These are phyloP conservation scores for Hemicentrotus pulcherrimus DNA, from an alignment of 35 echinoderm and acorn worm species.

Conservation along the genomic window DNA sequence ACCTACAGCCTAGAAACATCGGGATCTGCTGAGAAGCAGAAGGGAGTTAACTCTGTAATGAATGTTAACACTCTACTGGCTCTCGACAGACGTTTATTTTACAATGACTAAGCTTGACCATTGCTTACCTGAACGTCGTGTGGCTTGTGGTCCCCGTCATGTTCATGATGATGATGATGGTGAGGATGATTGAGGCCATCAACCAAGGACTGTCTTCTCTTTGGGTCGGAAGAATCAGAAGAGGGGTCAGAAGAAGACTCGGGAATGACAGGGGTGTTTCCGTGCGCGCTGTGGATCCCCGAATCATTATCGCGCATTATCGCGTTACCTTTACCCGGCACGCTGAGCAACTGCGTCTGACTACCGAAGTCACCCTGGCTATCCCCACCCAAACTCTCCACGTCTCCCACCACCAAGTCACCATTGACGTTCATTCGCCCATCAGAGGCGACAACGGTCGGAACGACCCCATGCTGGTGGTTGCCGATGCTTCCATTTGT, in stretches of 20 bases:
- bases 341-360: conserved; percentile 61
- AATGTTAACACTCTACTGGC: too few species aligned
- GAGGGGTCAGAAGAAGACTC: conserved; percentile 66
- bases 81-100: too few species aligned
- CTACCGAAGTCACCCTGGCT: conserved; percentile 78
- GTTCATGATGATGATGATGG: conserved; percentile 20
- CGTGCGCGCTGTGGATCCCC: conserved; percentile 93
- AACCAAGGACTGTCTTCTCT: conserved; percentile 63
- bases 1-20: not conserved
- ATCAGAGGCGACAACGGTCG: not conserved
- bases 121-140: not conserved
- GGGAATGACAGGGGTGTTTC: conserved; percentile 83
- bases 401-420: conserved; percentile 59
- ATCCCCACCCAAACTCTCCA: conserved; percentile 77
- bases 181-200: conserved; percentile 58
- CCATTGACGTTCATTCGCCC: not conserved
- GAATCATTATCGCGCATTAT: conserved; percentile 74
- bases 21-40: too few species aligned
- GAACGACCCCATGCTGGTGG: not conserved
- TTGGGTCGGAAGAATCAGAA: conserved; percentile 52
- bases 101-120: too few species aligned
- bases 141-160: not conserved
- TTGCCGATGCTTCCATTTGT: conserved; percentile 4
- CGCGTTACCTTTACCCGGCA: conserved; percentile 38
- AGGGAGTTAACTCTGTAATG: too few species aligned